Base-by-base conservation (phyloP, 2,113 vertebrate species). In the Hippocampus mohnikei region DNA sequence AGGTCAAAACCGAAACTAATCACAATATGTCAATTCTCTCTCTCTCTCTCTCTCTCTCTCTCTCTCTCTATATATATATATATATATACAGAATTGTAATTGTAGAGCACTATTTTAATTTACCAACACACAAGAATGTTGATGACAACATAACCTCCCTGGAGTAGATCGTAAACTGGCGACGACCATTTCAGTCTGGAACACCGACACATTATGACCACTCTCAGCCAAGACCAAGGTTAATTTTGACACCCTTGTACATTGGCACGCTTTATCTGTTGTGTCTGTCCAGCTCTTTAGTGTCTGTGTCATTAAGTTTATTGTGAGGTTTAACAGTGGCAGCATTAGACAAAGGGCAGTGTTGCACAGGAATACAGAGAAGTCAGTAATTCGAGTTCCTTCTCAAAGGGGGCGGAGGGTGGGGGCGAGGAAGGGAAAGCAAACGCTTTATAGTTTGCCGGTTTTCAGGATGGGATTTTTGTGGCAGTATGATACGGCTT, bases 281-380 rank as follows among this genome's bases (percentile, higher is more conserved):
- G 63, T 83, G 83, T 78, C 74, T 40, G 82, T 85, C 78, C 69
- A 74, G 74, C 78, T 72, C 81, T 88, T 85, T 75, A 85, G 76
- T 76, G 80, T 77, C 68, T 68, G 75, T 85, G 71, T 76, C 85
- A 81, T 87, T 89, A 81, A 83, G 82, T 78, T 87, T 67, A 85
- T 88, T 82, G 79, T 74, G 72, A 86, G 78, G 66, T 88, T 86
- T 82, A 85, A 83, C 80, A 84, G 82, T 75, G 52, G 73, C 58
- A 41, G 74, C 76, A 61, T 76, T 65, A 66, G 65, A 83, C 75
- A 85, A 75, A 80, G 72, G 53, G 66, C 80, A 59, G 76, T 23
- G 60, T 61, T 69, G n/a, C 61, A 80, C 68, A 27, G 46, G 79
- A 79, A 85, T 84, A 81, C 73, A 84, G 63, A 87, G 41, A 60